Evolutionary conservation across 2,113 vertebrate species (phyloP).

Genomic region (Aegotheles bennettii): DNA sequence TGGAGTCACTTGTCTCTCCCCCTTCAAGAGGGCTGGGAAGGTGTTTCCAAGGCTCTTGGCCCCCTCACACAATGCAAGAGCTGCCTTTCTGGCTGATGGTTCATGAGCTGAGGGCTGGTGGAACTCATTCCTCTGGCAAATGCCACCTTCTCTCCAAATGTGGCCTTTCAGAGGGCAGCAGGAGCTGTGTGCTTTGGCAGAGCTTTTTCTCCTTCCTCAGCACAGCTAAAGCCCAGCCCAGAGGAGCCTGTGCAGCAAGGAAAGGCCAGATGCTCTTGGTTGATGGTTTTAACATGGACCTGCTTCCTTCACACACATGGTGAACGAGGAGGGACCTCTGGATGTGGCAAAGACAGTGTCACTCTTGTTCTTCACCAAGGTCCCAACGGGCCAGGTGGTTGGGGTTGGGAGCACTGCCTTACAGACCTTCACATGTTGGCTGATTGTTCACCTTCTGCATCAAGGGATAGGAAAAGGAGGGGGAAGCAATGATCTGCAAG

Average conservation of each 20-base stretch:
- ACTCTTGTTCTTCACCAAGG: background rate
- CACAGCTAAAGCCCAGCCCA: background rate
- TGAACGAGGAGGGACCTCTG: background rate
- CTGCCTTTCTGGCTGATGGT: background rate
- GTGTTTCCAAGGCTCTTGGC: background rate
- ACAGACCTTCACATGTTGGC: background rate
- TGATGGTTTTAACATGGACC: background rate
- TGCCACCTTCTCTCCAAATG: background rate
- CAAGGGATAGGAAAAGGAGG: background rate
- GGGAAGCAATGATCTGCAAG: background rate
- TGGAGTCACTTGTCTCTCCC: background rate
- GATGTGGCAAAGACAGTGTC: accelerated
- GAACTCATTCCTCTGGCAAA: background rate
- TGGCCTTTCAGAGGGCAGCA: background rate
- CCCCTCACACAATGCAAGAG: background rate
- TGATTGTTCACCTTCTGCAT: background rate
- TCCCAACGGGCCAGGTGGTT: background rate
- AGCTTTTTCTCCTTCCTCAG: background rate
- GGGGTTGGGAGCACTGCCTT: background rate
- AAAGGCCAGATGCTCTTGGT: background rate
- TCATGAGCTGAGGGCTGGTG: accelerated
- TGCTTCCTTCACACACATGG: background rate
- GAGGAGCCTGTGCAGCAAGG: background rate
- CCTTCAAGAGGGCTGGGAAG: background rate
- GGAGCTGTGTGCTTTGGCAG: background rate